phyloP scores from a whole-genome alignment of 92 coral and sea anemone species.

The Parazoanthus darwini region DNA sequence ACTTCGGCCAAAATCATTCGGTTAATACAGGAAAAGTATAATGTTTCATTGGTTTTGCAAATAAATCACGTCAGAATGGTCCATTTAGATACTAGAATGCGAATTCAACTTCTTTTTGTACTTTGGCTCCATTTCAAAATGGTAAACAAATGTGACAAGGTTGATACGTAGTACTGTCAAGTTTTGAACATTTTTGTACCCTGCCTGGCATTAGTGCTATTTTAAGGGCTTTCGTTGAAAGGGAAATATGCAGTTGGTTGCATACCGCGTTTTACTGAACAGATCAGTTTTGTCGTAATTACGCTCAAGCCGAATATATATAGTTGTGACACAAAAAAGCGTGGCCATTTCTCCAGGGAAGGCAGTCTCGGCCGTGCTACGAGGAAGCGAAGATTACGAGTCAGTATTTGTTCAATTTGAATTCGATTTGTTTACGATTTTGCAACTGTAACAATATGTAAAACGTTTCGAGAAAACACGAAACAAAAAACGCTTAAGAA shows the following conservation, averaged over 20 bases:
- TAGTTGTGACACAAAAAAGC: not conserved
- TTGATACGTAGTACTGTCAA: not conserved
- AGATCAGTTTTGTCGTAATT: not conserved
- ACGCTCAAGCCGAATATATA: not conserved
- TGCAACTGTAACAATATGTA: slow-evolving; percentile 8
- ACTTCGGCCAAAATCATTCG: no score
- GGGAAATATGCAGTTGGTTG: not conserved
- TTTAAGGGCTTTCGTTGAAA: not conserved
- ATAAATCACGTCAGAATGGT: no score
- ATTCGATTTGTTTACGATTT: not conserved
- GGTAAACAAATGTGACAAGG: slow-evolving; percentile 20
- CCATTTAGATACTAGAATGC: no score
- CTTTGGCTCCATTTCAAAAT: not conserved
- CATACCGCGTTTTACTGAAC: not conserved
- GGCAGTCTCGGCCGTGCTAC: not conserved
- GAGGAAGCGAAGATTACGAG: not conserved
- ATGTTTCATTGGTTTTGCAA: no score
- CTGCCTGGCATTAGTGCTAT: not conserved
- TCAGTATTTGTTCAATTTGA: not conserved
- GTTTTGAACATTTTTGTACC: not conserved
- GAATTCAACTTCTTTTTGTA: no score
- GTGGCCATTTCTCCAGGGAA: not conserved
- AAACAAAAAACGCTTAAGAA: not conserved
- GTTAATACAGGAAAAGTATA: no score
- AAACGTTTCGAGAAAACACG: not conserved